A percentile compares a stretch with the other conserved stretches of the same genome.
Evolutionary conservation across 2,888 invertebrate species (phyloP).

Genomic region (Drosophila tanythrix): DNA sequence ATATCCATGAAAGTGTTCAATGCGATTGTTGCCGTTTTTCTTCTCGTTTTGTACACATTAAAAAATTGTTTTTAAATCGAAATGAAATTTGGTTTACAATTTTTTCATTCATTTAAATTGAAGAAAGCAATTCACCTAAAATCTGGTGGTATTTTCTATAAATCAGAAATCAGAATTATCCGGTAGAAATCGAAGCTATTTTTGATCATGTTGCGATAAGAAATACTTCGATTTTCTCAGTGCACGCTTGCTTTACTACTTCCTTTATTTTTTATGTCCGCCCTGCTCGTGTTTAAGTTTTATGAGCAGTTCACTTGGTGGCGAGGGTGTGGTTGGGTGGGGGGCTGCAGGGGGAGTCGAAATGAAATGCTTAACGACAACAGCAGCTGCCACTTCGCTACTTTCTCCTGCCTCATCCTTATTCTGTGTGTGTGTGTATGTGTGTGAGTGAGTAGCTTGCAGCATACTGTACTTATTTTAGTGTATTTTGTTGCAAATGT

Average conservation of each 20-base stretch:
- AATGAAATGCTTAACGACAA: slow-evolving; percentile 40
- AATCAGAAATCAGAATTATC: not conserved
- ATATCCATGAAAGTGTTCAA: slow-evolving; percentile 39
- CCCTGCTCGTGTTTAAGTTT: slow-evolving; percentile 38
- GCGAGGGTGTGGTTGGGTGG: not conserved
- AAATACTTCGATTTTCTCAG: slow-evolving; percentile 20
- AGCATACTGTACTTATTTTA: slow-evolving; percentile 39
- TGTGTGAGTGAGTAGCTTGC: slow-evolving; percentile 12
- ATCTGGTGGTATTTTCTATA: not conserved
- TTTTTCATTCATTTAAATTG: not conserved
- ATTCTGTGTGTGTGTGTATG: not conserved
- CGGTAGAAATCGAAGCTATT: not conserved
- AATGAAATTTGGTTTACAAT: not conserved
- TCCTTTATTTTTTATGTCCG: slow-evolving; percentile 23
- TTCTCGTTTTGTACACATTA: slow-evolving; percentile 13
- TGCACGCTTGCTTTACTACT: slow-evolving; percentile 3
- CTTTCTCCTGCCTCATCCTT: not conserved
- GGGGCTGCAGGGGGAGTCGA: not conserved
- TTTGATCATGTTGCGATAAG: not conserved
- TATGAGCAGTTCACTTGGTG: slow-evolving; percentile 18
- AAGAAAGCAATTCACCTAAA: not conserved
- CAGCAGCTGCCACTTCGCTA: slow-evolving; percentile 38
- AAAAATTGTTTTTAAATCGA: not conserved
- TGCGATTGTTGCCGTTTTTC: slow-evolving; percentile 18
- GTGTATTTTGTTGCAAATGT: slow-evolving; percentile 31